Percentiles rank a stretch among this genome's conserved stretches.
phyloP scores from a whole-genome alignment of 2,113 vertebrate species.

The Serinus canaria region DNA sequence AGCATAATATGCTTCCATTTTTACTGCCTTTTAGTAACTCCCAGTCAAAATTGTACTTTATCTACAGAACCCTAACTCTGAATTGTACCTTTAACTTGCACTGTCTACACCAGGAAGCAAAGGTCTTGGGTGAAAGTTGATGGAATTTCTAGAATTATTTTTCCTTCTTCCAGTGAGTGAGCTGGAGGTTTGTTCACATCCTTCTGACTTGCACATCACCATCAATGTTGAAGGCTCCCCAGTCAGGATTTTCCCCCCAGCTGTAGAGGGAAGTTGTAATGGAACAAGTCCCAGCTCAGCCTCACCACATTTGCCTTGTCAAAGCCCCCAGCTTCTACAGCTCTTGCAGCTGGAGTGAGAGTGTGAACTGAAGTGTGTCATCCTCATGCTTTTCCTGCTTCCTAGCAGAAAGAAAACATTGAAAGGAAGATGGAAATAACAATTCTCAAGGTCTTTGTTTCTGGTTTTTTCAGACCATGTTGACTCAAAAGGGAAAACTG shows the following conservation, averaged over 20 bases:
- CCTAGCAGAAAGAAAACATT: not conserved
- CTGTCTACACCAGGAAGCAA: not conserved
- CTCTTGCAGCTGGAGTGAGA: not conserved
- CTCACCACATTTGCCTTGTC: not conserved
- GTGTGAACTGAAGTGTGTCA: not conserved
- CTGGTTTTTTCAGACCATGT: not conserved
- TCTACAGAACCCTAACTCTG: not conserved
- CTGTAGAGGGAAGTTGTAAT: not conserved
- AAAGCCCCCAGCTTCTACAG: not conserved
- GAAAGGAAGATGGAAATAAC: not conserved
- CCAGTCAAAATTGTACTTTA: not conserved
- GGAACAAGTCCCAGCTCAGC: not conserved
- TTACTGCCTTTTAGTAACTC: slow-evolving; percentile 29
- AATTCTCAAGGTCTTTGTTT: not conserved
- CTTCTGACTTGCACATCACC: not conserved
- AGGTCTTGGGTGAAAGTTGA: not conserved
- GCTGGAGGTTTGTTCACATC: not conserved
- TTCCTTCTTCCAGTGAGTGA: not conserved
- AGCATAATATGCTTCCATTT: not conserved
- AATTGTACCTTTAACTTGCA: not conserved
- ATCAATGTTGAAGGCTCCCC: not conserved
- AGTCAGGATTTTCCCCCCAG: not conserved
- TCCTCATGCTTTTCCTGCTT: not conserved
- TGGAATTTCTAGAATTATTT: not conserved
- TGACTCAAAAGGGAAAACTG: not conserved